phyloP scores from a whole-genome alignment of 1,140 invertebrate genomes.

The Euura lappo region DNA sequence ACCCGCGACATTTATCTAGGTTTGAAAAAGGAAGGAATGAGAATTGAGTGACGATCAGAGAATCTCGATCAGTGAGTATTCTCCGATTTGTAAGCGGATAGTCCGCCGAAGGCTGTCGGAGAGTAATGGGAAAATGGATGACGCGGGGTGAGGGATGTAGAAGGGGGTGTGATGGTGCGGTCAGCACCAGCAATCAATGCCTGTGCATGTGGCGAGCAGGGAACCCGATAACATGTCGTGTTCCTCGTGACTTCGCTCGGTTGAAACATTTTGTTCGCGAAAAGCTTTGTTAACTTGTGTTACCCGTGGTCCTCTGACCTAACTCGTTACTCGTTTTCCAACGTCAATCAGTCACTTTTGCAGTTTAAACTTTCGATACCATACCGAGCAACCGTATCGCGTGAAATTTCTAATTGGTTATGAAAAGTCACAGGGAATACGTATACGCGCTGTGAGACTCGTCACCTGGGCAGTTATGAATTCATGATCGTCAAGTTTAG shows the following conservation, averaged over 20 bases:
- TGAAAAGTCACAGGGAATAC: too few relatives aligned
- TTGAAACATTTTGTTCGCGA: slow-evolving; percentile 3
- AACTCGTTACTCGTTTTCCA: neutral
- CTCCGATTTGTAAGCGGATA: neutral
- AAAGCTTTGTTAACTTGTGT: neutral
- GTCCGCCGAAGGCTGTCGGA: slow-evolving; percentile 1
- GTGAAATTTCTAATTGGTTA: too few relatives aligned
- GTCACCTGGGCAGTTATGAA: too few relatives aligned
- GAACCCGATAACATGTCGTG: slow-evolving; percentile 38
- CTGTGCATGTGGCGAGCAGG: slow-evolving; percentile 35
- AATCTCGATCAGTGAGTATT: neutral
- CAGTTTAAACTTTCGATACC: neutral
- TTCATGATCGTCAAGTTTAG: too few relatives aligned
- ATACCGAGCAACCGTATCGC: neutral
- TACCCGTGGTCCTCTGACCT: neutral
- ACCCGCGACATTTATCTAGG: neutral
- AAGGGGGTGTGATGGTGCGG: slow-evolving; percentile 41
- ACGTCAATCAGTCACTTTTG: slow-evolving; percentile 1
- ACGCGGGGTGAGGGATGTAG: slow-evolving; percentile 26
- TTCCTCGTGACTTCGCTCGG: slow-evolving; percentile 9
- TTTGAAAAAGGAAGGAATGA: neutral
- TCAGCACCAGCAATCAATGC: slow-evolving; percentile 45
- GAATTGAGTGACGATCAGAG: neutral
- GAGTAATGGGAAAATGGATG: slow-evolving; percentile 2
- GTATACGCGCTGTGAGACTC: too few relatives aligned